phyloP scores from a whole-genome alignment of 2,113 vertebrate species.

The Nycticebus coucang region DNA sequence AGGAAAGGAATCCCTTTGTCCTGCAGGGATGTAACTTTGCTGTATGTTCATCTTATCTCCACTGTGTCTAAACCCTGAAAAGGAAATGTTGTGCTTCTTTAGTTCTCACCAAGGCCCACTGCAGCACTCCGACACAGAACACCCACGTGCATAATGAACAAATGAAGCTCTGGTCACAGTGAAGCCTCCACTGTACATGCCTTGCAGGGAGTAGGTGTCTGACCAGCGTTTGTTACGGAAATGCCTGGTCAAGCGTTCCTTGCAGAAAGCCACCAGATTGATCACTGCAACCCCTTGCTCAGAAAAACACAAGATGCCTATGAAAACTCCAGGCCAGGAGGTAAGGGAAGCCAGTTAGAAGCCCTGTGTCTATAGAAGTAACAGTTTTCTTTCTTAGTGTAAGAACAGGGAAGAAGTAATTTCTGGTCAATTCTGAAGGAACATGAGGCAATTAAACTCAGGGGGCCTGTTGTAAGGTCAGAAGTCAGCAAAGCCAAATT shows the following conservation, averaged over 20 bases:
- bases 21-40: background rate
- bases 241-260: background rate
- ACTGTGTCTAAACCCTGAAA: background rate
- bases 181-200: background rate
- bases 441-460: conserved; percentile 50
- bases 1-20: background rate
- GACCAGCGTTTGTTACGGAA: background rate
- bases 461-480: conserved; percentile 23
- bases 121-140: background rate
- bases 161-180: background rate
- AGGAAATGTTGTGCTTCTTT: background rate
- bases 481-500: conserved; percentile 42
- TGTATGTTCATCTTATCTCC: background rate
- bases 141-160: background rate
- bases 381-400: background rate
- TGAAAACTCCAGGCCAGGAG: background rate
- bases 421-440: conserved; percentile 26
- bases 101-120: background rate
- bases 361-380: background rate
- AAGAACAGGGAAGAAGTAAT: background rate
- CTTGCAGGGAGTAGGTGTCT: background rate
- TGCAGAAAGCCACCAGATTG: background rate
- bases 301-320: background rate
- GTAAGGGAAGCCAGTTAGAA: background rate
- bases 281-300: background rate